Evolutionary conservation across 2,113 vertebrate genomes (phyloP), one percentile per base, ranked within the genome.

Genomic region (Ochotona curzoniae): DNA sequence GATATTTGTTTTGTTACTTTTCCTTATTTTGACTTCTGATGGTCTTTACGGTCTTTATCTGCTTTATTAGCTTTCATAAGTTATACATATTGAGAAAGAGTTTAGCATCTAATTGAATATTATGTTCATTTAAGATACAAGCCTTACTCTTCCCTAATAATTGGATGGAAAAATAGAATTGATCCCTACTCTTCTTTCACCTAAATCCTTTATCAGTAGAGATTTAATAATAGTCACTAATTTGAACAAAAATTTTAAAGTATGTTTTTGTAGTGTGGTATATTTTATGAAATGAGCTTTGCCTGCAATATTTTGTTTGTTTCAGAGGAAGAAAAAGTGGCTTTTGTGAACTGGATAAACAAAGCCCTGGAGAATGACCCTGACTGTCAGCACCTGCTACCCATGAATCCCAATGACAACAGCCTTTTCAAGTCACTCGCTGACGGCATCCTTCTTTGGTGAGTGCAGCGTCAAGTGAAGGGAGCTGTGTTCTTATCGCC

Each of bases 331-430:
- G 99, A 99, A 96, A 99, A 99, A 95, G 99, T 99, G 96, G 99
- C 99, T 35, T 99, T 99, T 97, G 99, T 99, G 79, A 99, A 99
- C 97, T 99, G 99, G 99, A 98, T 99, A 97, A 99, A 99, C 98
- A 99, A 99, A 98, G 98, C 99, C 95, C 97, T 99, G 90, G 98
- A 98, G 61, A 98, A 99, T 87, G 99, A 99, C 96, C 97, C 98
- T 51, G 99, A 99, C 97, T 99, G 99, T 94, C 97, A 97, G 79
- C 99, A 99, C 94, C 98, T 99, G 38, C 96, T 99, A 49, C 99
- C 99, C 70, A 99, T 99, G 98, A 97, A 99, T 94, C 99, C 99
- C 0, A 96, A 96, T 3, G 98, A 98, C 38, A 97, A 97, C 60
- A 99, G 98, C 94, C 99, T 99, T 84, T 99, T 99, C 96, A 98